These are phyloP conservation scores for Psittacula echo DNA, from an alignment of 2,797 vertebrate species.

Conservation along the genomic window DNA sequence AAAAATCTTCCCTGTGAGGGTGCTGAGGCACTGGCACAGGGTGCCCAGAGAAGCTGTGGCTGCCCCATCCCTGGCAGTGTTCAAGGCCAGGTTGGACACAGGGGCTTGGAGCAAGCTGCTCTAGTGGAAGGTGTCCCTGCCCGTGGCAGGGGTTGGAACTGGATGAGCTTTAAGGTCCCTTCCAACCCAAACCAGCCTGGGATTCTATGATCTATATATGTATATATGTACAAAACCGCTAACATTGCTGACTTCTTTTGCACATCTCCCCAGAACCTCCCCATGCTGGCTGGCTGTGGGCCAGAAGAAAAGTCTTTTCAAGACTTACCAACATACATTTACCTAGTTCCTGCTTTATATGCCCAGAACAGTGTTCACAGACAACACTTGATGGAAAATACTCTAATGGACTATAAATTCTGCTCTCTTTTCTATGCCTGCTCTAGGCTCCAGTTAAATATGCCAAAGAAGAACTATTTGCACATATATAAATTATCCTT, in stretches of 20 bases:
- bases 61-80: neutral
- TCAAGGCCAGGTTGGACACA: neutral
- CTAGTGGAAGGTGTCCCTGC: neutral
- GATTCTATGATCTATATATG: accelerated
- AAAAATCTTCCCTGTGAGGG: neutral
- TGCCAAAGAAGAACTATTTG: slow-evolving; percentile 19
- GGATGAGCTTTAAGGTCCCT: neutral
- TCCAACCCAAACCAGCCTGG: neutral
- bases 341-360: neutral
- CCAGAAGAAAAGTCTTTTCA: neutral
- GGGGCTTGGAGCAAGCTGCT: neutral
- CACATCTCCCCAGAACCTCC: neutral
- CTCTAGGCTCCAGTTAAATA: slow-evolving; percentile 24
- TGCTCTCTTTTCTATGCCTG: neutral
- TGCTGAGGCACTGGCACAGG: neutral
- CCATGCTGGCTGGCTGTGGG: neutral
- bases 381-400: neutral
- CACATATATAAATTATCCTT: slow-evolving; percentile 2
- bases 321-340: neutral
- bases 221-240: neutral
- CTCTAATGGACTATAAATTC: slow-evolving; percentile 23
- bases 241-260: neutral
- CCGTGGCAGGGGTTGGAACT: neutral
- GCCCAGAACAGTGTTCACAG: neutral
- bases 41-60: neutral